Evolutionary conservation across 2,888 invertebrate genomes (phyloP).

Genomic region (Platyscelio sp.): DNA sequence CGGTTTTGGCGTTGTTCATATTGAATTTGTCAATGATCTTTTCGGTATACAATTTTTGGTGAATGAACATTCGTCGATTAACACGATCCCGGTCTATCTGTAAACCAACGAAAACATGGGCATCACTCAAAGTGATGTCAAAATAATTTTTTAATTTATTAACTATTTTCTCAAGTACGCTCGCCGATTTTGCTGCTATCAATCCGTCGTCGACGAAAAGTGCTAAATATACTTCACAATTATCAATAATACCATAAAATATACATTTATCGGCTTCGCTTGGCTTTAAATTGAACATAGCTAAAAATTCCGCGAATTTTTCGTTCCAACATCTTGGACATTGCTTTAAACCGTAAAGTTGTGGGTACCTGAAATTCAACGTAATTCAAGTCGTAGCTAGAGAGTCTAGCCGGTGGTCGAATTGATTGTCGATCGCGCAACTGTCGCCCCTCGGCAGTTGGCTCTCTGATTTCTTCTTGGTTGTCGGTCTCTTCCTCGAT

Average conservation of each 20-base stretch:
- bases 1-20: constrained; percentile 42
- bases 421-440: too few species aligned
- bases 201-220: constrained; percentile 65
- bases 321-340: constrained; percentile 58
- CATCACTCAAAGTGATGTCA: constrained; percentile 65
- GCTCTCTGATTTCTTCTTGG: neutral
- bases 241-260: constrained; percentile 24
- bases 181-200: constrained; percentile 34
- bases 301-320: constrained; percentile 39
- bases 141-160: constrained; percentile 35
- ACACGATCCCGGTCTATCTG: constrained; percentile 64
- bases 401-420: neutral
- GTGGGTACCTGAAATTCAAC: neutral
- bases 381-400: neutral
- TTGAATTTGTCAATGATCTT: constrained; percentile 64
- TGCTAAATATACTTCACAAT: constrained; percentile 43
- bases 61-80: constrained; percentile 54
- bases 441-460: too few species aligned
- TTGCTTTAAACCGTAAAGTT: constrained; percentile 62
- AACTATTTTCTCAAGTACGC: constrained; percentile 12
- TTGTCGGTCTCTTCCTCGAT: neutral
- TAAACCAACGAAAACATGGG: constrained; percentile 51
- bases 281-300: constrained; percentile 23
- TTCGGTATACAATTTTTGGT: constrained; percentile 64
- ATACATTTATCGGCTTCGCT: constrained; percentile 55